Conservation (phyloP, 1,140 invertebrate species). For the Bradynema listronoti region DNA sequence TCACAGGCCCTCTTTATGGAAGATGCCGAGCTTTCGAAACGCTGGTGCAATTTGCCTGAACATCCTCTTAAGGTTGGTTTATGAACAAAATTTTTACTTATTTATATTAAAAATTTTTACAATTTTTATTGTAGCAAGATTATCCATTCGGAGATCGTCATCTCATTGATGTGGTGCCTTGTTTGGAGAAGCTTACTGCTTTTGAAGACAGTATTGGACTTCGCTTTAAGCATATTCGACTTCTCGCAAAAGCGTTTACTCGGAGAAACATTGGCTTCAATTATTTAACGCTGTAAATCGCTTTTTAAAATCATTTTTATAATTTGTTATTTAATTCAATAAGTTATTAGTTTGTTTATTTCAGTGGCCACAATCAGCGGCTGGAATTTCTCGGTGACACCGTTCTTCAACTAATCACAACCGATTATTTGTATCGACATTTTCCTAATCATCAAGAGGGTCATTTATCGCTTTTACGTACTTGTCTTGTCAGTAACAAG, state of each 20-base stretch:
- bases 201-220: conserved; percentile 89
- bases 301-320: conserved; percentile 3
- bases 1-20: conserved; percentile 37
- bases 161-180: conserved; percentile 73
- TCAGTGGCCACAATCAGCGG: conserved; percentile 85
- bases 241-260: conserved; percentile 89
- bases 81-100: too few species aligned
- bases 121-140: conserved; percentile 66
- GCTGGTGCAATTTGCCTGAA: conserved; percentile 64
- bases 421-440: conserved; percentile 88
- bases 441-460: conserved; percentile 99
- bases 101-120: conserved; percentile 70
- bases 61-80: conserved; percentile 76
- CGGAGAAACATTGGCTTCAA: conserved; percentile 90
- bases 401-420: conserved; percentile 87
- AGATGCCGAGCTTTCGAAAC: conserved; percentile 19
- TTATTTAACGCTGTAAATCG: conserved; percentile 74
- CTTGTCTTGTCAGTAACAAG: conserved; percentile 86
- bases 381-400: conserved; percentile 96
- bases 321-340: background rate
- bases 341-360: conserved; percentile 21
- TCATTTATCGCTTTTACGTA: conserved; percentile 85
- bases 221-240: conserved; percentile 83
- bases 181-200: conserved; percentile 72
- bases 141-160: conserved; percentile 79